Conservation (phyloP, 2,113 vertebrate species). For the Alligator sinensis region DNA sequence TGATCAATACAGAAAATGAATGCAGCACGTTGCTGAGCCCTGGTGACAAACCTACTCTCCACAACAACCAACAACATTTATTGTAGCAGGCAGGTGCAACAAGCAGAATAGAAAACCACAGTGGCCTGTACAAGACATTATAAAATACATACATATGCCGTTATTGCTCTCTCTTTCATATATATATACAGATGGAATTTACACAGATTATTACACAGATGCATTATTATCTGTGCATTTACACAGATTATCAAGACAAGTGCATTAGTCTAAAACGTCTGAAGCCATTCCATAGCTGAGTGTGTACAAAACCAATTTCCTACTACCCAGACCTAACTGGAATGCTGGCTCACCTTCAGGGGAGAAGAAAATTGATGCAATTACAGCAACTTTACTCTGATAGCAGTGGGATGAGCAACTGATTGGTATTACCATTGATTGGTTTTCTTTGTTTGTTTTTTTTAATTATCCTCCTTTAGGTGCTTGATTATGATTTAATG, state of each 20-base stretch:
- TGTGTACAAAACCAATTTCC: not conserved
- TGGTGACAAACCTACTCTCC: not conserved
- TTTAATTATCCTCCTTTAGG: not conserved
- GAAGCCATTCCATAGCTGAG: not conserved
- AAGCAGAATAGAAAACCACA: not conserved
- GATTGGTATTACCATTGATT: accelerated
- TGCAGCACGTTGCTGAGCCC: not conserved
- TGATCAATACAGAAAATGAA: not conserved
- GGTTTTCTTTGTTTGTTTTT: conserved; percentile 1
- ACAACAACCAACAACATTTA: not conserved
- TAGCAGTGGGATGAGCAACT: not conserved
- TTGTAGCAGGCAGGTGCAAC: not conserved
- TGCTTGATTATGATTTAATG: not conserved
- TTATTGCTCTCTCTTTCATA: not conserved
- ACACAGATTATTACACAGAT: too few species aligned
- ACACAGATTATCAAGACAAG: not conserved
- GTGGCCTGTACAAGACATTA: not conserved
- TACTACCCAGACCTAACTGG: not conserved
- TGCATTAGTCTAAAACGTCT: not conserved
- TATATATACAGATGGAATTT: not conserved
- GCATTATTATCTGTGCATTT: not conserved
- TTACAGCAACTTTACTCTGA: not conserved
- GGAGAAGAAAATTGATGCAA: not conserved
- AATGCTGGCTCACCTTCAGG: not conserved
- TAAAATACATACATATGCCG: too few species aligned